Evolutionary conservation across 2,797 vertebrate genomes (phyloP), one percentile per base, ranked within the genome.

Genomic region (Chaenodraco wilsoni): DNA sequence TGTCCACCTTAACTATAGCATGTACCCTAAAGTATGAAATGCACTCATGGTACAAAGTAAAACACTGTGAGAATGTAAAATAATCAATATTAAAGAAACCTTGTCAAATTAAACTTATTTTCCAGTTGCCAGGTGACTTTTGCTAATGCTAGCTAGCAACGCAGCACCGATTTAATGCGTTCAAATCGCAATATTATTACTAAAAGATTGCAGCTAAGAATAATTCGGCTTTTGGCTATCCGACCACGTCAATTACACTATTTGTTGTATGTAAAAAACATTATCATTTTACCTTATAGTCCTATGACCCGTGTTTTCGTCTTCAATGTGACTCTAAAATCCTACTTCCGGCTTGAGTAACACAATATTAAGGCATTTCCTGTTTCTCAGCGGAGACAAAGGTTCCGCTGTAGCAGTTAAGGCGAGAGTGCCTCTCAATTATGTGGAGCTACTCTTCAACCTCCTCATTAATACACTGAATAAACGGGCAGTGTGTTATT

Each of bases 301-400:
- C 5, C 8, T 15, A 44, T 83, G 76, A 88, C 74, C 78, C 41
- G 64, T 12, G 0, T 19, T 27, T 19, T 40, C 0, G 16, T 41
- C 41, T 59, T 90, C 91, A 93, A 92, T 93, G 92, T 91, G 91
- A 93, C 90, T 90, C 55, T 52, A 50, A n/a, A 17, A 58, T 1
- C 8, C 3, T 3, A 65, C 27, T 70, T 90, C 88, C 87, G 82
- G 40, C 0, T 0, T 1, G 78, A 78, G 72, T 31, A 0, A 45
- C 79, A 43, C 17, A 9, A 9, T 65, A 23, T 0, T 1, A 11
- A 0, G 0, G 0, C 48, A 0, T 9, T 82, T 90, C 88, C 88
- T 41, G 82, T 87, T 90, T 86, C 79, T 48, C 4, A 5, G 0
- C 3, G 1, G 8, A 1, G 6, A 69, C 23, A 68, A 81, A 33